These are phyloP conservation scores for Mamestra configurata DNA, from an alignment of 1,140 invertebrate genomes.

Conservation along the genomic window DNA sequence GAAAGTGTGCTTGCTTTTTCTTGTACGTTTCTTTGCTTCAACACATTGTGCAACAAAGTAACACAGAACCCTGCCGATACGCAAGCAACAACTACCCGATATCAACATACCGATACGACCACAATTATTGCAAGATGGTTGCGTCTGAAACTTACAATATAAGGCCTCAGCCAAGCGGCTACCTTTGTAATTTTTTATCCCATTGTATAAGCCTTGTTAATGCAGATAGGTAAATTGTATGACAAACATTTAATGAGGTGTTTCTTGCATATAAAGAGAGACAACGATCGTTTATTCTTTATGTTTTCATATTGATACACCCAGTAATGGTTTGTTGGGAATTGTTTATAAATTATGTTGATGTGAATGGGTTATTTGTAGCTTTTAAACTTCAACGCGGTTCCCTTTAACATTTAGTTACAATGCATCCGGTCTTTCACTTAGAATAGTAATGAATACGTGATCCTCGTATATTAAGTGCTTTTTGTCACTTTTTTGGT, in stretches of 20 bases:
- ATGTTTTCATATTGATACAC: slow-evolving; percentile 59
- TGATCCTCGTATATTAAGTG: slow-evolving; percentile 52
- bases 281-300: slow-evolving; percentile 56
- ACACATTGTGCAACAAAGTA: slow-evolving; percentile 9
- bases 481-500: slow-evolving; percentile 34
- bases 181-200: slow-evolving; percentile 71
- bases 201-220: slow-evolving; percentile 69
- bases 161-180: slow-evolving; percentile 51
- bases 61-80: not conserved
- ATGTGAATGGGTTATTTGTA: slow-evolving; percentile 62
- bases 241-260: slow-evolving; percentile 73
- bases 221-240: slow-evolving; percentile 68
- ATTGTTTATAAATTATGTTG: slow-evolving; percentile 70
- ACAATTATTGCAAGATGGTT: slow-evolving; percentile 35
- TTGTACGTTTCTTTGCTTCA: not conserved
- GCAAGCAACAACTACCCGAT: not conserved
- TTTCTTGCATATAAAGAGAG: slow-evolving; percentile 67
- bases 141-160: slow-evolving; percentile 41
- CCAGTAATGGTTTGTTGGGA: slow-evolving; percentile 56
- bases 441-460: slow-evolving; percentile 65
- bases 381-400: slow-evolving; percentile 59
- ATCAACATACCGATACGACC: slow-evolving; percentile 19
- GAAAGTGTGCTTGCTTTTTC: not conserved
- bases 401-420: slow-evolving; percentile 54
- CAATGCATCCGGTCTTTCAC: slow-evolving; percentile 59